A percentile compares a stretch with the other conserved stretches of the same genome.
phyloP scores from a whole-genome alignment of 2,797 vertebrate genomes.

The Iguana delicatissima region DNA sequence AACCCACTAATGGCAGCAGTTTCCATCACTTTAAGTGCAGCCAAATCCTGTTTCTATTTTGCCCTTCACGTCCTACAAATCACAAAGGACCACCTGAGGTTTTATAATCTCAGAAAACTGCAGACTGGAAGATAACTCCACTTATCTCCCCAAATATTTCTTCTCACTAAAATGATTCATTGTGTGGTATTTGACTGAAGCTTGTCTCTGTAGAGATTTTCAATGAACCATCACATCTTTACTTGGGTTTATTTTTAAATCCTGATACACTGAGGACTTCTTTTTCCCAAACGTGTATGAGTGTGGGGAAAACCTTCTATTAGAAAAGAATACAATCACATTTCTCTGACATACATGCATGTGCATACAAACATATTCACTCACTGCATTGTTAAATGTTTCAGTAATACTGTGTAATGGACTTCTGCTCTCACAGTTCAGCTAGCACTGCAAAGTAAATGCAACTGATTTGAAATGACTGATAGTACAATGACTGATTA shows the following conservation, averaged over 20 bases:
- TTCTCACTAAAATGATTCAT: slow-evolving; percentile 48
- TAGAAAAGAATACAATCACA: background rate
- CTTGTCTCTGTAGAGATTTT: slow-evolving; percentile 45
- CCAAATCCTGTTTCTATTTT: slow-evolving; percentile 60
- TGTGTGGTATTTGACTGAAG: slow-evolving; percentile 46
- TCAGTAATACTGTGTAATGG: background rate
- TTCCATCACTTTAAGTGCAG: slow-evolving; percentile 55
- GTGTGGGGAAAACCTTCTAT: background rate
- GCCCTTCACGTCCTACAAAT: slow-evolving; percentile 55
- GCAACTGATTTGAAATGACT: background rate
- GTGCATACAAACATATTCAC: background rate
- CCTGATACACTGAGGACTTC: background rate
- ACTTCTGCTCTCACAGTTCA: background rate
- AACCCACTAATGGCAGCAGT: slow-evolving; percentile 55
- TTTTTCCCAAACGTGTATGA: background rate
- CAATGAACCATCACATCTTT: slow-evolving; percentile 8
- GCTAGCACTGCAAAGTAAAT: background rate
- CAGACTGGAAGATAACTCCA: slow-evolving; percentile 46
- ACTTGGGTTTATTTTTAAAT: slow-evolving; percentile 40
- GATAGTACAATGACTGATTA: background rate
- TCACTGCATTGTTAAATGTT: background rate
- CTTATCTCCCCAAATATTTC: slow-evolving; percentile 51
- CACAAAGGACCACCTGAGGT: slow-evolving; percentile 30
- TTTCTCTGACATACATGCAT: background rate
- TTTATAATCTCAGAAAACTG: slow-evolving; percentile 44